Evolutionary conservation across 2,113 vertebrate species (phyloP).

Genomic region (Pseudopodoces humilis): DNA sequence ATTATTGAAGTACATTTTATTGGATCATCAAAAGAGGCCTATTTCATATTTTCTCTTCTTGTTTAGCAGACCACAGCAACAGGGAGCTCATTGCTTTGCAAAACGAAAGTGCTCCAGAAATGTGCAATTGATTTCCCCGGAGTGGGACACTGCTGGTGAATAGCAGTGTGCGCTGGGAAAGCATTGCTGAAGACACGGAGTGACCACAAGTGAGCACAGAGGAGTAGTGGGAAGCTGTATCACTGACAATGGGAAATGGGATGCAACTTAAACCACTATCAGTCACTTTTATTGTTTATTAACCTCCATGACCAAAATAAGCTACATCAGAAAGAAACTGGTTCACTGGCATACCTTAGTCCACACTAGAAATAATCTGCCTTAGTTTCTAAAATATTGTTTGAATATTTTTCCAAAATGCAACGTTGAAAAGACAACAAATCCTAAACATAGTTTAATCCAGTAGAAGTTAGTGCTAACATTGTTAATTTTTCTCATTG

Average conservation of each 20-base stretch:
- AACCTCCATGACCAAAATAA: neutral
- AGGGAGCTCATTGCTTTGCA: fast-evolving
- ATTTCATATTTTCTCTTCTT: neutral
- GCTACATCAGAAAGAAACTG: neutral
- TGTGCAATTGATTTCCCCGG: neutral
- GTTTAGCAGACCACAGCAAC: neutral
- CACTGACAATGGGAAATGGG: neutral
- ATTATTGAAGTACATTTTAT: neutral
- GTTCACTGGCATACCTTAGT: neutral
- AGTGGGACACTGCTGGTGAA: neutral
- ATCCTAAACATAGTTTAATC: neutral
- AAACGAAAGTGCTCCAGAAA: neutral
- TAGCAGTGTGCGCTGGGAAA: neutral
- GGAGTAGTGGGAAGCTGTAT: neutral
- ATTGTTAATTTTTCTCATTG: neutral
- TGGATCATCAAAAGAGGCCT: neutral
- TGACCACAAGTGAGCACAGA: neutral
- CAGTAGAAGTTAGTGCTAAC: neutral
- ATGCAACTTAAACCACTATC: neutral
- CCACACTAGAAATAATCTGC: neutral
- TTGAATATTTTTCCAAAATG: neutral
- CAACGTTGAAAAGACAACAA: neutral
- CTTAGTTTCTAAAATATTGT: neutral
- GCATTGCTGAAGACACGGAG: neutral
- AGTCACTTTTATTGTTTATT: neutral